phyloP scores from a whole-genome alignment of 2,797 vertebrate species.

The Syngnathus rostellatus region DNA sequence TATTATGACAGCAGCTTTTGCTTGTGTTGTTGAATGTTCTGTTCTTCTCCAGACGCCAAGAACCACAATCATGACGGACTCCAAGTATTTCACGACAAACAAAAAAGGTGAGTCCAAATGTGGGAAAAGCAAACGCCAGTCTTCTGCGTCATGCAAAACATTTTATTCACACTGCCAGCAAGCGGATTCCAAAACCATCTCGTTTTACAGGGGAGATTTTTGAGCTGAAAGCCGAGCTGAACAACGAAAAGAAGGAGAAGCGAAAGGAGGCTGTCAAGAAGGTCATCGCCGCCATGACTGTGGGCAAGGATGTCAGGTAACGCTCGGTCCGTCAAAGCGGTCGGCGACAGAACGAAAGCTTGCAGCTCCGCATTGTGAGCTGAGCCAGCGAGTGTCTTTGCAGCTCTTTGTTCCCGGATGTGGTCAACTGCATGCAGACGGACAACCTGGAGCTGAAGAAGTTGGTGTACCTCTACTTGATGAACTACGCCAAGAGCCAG shows the following conservation, averaged over 20 bases:
- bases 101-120: conserved; percentile 82
- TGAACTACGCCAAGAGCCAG: conserved; percentile 99
- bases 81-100: conserved; percentile 98
- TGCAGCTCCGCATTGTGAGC: too few species aligned
- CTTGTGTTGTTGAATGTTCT: background rate
- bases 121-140: background rate
- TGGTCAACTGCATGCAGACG: conserved; percentile 99
- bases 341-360: background rate
- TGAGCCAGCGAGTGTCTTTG: background rate
- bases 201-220: conserved; percentile 88
- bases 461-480: conserved; percentile 93
- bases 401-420: conserved; percentile 95
- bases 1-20: background rate
- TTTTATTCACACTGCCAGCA: background rate
- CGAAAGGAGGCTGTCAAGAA: conserved; percentile 98
- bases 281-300: conserved; percentile 98
- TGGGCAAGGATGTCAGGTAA: conserved; percentile 98
- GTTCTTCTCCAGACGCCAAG: conserved; percentile 55
- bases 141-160: background rate
- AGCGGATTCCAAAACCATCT: background rate
- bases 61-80: conserved; percentile 87
- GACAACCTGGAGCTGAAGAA: conserved; percentile 99
- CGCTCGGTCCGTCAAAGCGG: background rate
- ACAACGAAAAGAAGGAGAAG: conserved; percentile 99
- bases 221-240: conserved; percentile 96